A percentile compares a stretch with the other conserved stretches of the same genome.
Evolutionary conservation across 2,797 vertebrate genomes (phyloP).

Genomic region (Scyliorhinus canicula): DNA sequence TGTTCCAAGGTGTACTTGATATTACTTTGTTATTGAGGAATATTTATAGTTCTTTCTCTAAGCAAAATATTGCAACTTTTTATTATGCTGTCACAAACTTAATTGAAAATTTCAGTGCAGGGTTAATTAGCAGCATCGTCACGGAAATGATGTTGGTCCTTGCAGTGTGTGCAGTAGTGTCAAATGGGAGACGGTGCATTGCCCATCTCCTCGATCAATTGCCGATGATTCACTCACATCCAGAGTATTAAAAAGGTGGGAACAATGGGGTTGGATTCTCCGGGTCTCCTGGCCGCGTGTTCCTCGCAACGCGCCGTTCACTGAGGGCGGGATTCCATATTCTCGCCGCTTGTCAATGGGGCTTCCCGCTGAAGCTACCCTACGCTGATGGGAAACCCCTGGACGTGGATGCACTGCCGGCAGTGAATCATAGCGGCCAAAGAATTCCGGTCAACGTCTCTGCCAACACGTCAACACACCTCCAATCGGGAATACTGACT

Average conservation of each 20-base stretch:
- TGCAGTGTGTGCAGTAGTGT: too few species aligned
- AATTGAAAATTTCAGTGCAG: not conserved
- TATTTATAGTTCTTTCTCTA: not conserved
- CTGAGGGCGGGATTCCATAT: too few species aligned
- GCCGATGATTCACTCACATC: not conserved
- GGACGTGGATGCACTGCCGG: too few species aligned
- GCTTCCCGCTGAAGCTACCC: too few species aligned
- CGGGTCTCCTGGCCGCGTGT: too few species aligned
- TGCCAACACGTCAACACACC: not conserved
- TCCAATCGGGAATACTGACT: not conserved
- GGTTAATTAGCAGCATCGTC: not conserved
- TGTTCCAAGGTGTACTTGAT: not conserved
- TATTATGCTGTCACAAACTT: not conserved
- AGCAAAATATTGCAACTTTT: not conserved
- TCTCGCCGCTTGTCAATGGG: too few species aligned
- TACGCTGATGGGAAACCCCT: too few species aligned
- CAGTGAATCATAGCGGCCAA: too few species aligned
- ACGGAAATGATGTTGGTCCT: not conserved
- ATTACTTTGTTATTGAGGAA: slow-evolving; percentile 4
- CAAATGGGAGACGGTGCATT: too few species aligned
- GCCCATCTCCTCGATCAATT: not conserved
- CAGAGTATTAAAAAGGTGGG: not conserved
- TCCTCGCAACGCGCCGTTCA: too few species aligned
- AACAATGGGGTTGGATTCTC: too few species aligned
- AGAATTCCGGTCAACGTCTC: too few species aligned